Evolutionary conservation across 30 jellyfish, hydroid and myxozoan species (phyloP).

Genomic region (Calvadosia cruxmelitensis): DNA sequence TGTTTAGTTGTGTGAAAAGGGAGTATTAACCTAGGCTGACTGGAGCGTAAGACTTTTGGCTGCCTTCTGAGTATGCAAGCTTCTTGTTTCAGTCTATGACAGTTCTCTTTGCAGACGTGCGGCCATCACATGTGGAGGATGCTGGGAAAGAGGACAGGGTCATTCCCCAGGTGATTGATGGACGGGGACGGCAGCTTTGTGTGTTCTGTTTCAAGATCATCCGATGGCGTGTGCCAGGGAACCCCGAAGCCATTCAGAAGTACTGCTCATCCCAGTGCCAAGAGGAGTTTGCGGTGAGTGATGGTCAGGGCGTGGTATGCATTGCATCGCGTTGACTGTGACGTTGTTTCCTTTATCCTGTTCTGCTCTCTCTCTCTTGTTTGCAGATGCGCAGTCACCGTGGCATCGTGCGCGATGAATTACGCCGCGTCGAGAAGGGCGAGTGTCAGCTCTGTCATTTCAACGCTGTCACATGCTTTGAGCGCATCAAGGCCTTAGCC

Average conservation of each 20-base stretch:
- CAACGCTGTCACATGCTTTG: slow-evolving; percentile 33
- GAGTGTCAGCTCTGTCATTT: slow-evolving; percentile 62
- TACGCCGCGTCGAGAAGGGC: slow-evolving; percentile 40
- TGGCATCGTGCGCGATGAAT: slow-evolving; percentile 33
- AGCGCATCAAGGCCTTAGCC: slow-evolving; percentile 15
- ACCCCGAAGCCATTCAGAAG: neutral
- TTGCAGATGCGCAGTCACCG: slow-evolving; percentile 40
- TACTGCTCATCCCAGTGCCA: slow-evolving; percentile 43
- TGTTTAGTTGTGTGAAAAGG: too few relatives aligned
- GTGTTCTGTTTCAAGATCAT: slow-evolving; percentile 20
- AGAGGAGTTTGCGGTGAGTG: slow-evolving; percentile 35
- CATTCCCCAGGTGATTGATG: slow-evolving; percentile 55
- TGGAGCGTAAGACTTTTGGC: too few relatives aligned
- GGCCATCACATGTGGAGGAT: too few relatives aligned
- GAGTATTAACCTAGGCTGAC: too few relatives aligned
- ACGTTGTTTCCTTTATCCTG: neutral
- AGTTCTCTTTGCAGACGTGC: too few relatives aligned
- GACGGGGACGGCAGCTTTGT: slow-evolving; percentile 51
- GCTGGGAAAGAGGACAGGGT: neutral
- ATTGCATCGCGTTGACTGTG: neutral
- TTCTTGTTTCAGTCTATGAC: too few relatives aligned
- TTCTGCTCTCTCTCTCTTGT: neutral
- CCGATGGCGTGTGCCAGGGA: neutral
- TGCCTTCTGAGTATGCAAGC: too few relatives aligned
- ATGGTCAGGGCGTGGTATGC: too few relatives aligned